A percentile compares a stretch with the other conserved stretches of the same genome.
Conservation (phyloP, 1,140 invertebrate genomes). For the Drosophila grimshawi region DNA sequence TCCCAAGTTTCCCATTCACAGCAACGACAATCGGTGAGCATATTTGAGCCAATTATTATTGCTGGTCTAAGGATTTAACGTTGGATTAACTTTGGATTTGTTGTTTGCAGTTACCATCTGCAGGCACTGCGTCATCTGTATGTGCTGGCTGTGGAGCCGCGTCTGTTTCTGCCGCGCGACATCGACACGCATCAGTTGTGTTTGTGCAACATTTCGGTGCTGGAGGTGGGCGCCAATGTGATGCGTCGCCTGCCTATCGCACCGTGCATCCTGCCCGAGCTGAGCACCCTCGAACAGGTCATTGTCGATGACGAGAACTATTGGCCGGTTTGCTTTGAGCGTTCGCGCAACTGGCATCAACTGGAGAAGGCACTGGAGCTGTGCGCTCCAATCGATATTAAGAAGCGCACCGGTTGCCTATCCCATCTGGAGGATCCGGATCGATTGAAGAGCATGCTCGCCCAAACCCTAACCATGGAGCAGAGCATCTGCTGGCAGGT, state of each 20-base stretch:
- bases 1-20: slow-evolving; percentile 98
- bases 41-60: too few species aligned
- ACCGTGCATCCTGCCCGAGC: slow-evolving; percentile 94
- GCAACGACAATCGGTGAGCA: slow-evolving; percentile 92
- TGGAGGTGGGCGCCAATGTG: slow-evolving; percentile 70
- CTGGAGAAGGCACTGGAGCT: slow-evolving; percentile 89
- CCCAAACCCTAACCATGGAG: slow-evolving; percentile 92
- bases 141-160: slow-evolving; percentile 95
- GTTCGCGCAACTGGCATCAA: slow-evolving; percentile 92
- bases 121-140: slow-evolving; percentile 98
- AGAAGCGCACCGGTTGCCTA: slow-evolving; percentile 94
- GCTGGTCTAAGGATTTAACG: too few species aligned
- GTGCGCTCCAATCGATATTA: slow-evolving; percentile 91
- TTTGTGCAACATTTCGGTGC: slow-evolving; percentile 89
- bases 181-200: slow-evolving; percentile 92
- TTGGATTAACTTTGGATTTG: not conserved
- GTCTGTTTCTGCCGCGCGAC: slow-evolving; percentile 94
- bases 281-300: slow-evolving; percentile 91
- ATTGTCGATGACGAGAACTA: slow-evolving; percentile 93
- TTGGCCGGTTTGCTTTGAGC: slow-evolving; percentile 93
- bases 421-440: slow-evolving; percentile 95
- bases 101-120: slow-evolving; percentile 89
- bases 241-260: slow-evolving; percentile 85
- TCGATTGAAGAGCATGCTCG: slow-evolving; percentile 92
- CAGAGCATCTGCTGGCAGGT: slow-evolving; percentile 85